Evolutionary conservation across 2,113 vertebrate species (phyloP).

Genomic region (Campylorhamphus procurvoides): DNA sequence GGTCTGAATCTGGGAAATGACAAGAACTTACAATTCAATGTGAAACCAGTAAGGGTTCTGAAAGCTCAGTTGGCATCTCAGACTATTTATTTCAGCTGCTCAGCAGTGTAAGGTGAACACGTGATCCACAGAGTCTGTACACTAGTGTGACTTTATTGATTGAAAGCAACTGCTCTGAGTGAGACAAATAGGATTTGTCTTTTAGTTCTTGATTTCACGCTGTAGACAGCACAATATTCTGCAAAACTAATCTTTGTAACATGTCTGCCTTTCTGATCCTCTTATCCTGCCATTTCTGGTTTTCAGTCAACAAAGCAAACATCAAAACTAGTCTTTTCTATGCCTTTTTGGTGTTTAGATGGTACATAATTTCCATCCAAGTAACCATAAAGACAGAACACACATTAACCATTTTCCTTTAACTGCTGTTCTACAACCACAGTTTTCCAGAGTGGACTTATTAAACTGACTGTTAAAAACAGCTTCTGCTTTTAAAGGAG

Average conservation of each 20-base stretch:
- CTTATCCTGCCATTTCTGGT: neutral
- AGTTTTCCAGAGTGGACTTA: neutral
- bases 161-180: neutral
- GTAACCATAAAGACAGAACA: neutral
- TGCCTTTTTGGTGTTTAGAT: neutral
- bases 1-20: neutral
- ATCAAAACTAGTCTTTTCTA: neutral
- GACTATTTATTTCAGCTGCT: slow-evolving; percentile 6
- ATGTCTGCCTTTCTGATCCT: neutral
- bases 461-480: neutral
- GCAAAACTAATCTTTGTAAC: neutral
- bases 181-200: slow-evolving; percentile 2
- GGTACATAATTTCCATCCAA: neutral
- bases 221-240: neutral
- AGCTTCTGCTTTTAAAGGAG: neutral
- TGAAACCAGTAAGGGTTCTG: neutral
- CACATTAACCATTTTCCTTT: neutral
- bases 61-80: neutral
- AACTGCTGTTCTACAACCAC: neutral
- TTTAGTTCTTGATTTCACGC: neutral
- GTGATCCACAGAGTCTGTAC: neutral
- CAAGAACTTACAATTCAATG: neutral
- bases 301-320: neutral
- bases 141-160: slow-evolving; percentile 21
- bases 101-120: neutral